Percentiles rank a stretch among this genome's conserved stretches.
These are phyloP conservation scores for Campylomormyrus numenius DNA, from an alignment of 2,113 vertebrate genomes.

Conservation along the genomic window DNA sequence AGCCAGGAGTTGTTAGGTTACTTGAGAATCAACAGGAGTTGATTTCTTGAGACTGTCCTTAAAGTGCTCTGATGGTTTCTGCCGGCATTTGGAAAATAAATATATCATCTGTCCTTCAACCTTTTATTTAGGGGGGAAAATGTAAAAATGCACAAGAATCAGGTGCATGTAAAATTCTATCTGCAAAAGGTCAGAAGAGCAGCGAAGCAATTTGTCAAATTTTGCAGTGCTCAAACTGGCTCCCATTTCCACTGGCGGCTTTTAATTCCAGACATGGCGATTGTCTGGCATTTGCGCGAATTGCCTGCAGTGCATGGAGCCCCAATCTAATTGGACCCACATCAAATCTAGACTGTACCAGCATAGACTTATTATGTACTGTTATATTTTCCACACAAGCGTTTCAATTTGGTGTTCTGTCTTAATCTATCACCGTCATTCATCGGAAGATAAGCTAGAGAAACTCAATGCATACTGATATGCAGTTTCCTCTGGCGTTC, in stretches of 20 bases:
- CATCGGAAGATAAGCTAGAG: background rate
- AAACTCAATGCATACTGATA: background rate
- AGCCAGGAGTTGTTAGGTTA: too few species aligned
- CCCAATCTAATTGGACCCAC: constrained; percentile 4
- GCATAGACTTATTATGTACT: constrained; percentile 7
- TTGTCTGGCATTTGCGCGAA: constrained; percentile 8
- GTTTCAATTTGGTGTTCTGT: constrained; percentile 15
- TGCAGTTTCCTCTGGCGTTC: background rate
- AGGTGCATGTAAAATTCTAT: constrained; percentile 19
- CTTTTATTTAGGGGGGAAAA: constrained; percentile 1
- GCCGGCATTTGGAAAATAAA: background rate
- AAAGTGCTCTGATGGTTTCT: background rate
- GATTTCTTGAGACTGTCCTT: background rate
- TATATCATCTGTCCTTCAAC: background rate
- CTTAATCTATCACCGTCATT: constrained; percentile 9
- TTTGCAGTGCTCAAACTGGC: background rate
- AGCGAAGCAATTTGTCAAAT: constrained; percentile 18
- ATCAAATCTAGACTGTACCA: constrained; percentile 7
- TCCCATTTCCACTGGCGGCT: constrained; percentile 3
- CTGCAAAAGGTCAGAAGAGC: constrained; percentile 9
- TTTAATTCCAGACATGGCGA: constrained; percentile 19
- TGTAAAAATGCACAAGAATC: constrained; percentile 9
- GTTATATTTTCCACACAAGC: constrained; percentile 15
- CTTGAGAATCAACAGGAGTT: too few species aligned
- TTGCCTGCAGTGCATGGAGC: background rate